Evolutionary conservation across 2,888 invertebrate species (phyloP).

Genomic region (Drosophila meridionalis): DNA sequence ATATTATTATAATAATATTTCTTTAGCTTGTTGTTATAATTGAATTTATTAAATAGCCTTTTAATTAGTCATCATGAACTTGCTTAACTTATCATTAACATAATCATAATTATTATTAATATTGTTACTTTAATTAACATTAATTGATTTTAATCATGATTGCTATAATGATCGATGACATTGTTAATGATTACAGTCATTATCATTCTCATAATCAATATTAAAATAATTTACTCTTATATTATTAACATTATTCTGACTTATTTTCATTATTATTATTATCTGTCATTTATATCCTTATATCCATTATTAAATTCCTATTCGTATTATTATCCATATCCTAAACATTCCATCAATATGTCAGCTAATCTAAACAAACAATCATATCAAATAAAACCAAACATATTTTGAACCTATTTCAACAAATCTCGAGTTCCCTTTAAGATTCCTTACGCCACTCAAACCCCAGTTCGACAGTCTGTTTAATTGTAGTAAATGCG

Average conservation of each 20-base stretch:
- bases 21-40: too few relatives aligned
- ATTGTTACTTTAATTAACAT: background rate
- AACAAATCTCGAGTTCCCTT: background rate
- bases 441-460: background rate
- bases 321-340: background rate
- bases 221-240: background rate
- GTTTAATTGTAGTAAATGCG: constrained; percentile 23
- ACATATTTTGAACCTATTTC: background rate
- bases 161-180: too few relatives aligned
- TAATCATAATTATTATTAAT: background rate
- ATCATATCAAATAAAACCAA: background rate
- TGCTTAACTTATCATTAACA: too few relatives aligned
- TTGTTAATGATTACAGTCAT: too few relatives aligned
- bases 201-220: background rate
- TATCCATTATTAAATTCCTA: background rate
- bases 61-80: too few relatives aligned
- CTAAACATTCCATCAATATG: background rate
- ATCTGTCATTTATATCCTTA: background rate
- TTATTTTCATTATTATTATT: background rate
- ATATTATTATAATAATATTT: too few relatives aligned
- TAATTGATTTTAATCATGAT: too few relatives aligned
- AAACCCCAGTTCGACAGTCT: constrained; percentile 9
- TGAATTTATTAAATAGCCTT: too few relatives aligned
- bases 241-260: background rate
- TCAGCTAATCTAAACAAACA: background rate